Percentiles rank a stretch among this genome's conserved stretches.
phyloP scores from a whole-genome alignment of 2,888 invertebrate genomes.

The Ectemnius lituratus region DNA sequence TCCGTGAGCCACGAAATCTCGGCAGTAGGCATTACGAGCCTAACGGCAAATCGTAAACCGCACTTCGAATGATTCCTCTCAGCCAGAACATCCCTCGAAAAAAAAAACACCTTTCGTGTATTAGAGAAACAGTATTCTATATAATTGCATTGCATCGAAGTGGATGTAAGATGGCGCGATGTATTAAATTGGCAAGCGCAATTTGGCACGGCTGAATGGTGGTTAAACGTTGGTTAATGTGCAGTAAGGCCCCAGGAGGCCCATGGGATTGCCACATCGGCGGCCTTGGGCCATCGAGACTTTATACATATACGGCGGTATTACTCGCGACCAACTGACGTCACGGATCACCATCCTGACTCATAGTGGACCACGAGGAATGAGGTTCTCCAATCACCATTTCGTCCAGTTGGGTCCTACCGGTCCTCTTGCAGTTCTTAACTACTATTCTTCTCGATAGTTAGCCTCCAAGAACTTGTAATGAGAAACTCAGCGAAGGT shows the following conservation, averaged over 20 bases:
- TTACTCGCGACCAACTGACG: conserved; percentile 68
- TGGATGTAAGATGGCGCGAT: background rate
- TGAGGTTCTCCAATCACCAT: no score
- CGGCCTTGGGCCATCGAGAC: conserved; percentile 70
- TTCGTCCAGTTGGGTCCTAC: no score
- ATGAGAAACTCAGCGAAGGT: no score
- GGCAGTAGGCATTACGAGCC: no score
- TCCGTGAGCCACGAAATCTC: conserved; percentile 17
- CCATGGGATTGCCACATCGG: conserved; percentile 62
- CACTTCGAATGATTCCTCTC: conserved; percentile 19
- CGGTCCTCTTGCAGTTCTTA: no score
- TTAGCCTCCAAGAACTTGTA: no score
- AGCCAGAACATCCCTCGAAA: background rate
- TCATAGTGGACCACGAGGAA: conserved; percentile 57
- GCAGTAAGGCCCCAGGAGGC: conserved; percentile 26
- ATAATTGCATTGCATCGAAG: background rate
- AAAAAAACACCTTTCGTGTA: conserved; percentile 20
- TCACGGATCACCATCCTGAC: conserved; percentile 68
- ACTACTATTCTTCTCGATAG: no score
- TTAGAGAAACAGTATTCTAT: background rate
- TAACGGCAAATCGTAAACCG: conserved; percentile 18
- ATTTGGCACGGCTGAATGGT: conserved; percentile 19
- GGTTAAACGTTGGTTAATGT: conserved; percentile 12
- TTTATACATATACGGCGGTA: conserved; percentile 75
- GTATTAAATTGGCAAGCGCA: conserved; percentile 3